These are phyloP conservation scores for Perca flavescens DNA, from an alignment of 2,113 vertebrate genomes.

Conservation along the genomic window DNA sequence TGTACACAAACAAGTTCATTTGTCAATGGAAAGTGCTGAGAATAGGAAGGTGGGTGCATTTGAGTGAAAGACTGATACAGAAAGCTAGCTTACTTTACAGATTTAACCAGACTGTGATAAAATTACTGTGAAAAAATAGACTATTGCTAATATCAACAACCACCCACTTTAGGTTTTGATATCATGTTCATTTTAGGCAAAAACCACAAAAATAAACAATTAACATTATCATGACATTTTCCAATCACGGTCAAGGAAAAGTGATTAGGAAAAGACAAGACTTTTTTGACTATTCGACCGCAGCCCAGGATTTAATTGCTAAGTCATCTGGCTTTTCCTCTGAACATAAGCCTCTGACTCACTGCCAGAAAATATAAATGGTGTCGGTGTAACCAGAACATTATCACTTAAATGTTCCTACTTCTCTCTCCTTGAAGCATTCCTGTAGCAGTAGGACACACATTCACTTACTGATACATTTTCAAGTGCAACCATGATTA, in stretches of 20 bases:
- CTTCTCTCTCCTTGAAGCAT: slow-evolving; percentile 11
- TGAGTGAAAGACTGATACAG: neutral
- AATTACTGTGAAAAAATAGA: neutral
- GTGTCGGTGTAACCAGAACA: slow-evolving; percentile 12
- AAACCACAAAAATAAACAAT: neutral
- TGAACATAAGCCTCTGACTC: slow-evolving; percentile 66
- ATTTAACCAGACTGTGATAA: neutral
- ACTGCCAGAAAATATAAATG: slow-evolving; percentile 54
- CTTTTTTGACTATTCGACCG: too few species aligned
- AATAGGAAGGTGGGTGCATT: neutral
- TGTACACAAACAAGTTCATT: neutral
- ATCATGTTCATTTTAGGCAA: slow-evolving; percentile 31
- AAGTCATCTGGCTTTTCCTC: slow-evolving; percentile 71
- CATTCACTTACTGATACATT: slow-evolving; percentile 25
- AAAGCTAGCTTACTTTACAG: neutral
- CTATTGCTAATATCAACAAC: slow-evolving; percentile 3
- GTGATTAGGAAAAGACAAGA: too few species aligned
- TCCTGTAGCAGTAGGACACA: slow-evolving; percentile 10
- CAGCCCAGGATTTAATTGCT: slow-evolving; percentile 48
- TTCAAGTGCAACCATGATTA: slow-evolving; percentile 3
- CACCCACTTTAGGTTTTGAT: slow-evolving; percentile 12
- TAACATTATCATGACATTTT: too few species aligned
- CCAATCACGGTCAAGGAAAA: too few species aligned
- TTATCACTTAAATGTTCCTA: slow-evolving; percentile 11
- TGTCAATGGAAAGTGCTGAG: neutral